Evolutionary conservation across 2,113 vertebrate species (phyloP).

Genomic region (Nothobranchius furzeri): DNA sequence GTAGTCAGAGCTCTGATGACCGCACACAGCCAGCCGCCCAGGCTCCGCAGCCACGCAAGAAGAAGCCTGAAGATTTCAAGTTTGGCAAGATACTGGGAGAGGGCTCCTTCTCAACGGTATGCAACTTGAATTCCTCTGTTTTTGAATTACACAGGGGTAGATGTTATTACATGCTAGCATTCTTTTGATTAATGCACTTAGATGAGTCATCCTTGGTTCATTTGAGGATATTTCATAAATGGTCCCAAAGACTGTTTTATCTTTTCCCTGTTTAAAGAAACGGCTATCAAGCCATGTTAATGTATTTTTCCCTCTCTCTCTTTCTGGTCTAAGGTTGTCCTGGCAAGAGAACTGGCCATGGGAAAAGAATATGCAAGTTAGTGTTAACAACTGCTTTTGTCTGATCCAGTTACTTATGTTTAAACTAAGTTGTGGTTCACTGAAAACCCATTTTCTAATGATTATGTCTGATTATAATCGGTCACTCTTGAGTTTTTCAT

Average conservation of each 20-base stretch:
- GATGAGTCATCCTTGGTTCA: constrained; percentile 56
- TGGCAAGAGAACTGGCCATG: constrained; percentile 92
- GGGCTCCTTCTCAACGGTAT: constrained; percentile 97
- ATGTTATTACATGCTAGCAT: constrained; percentile 66
- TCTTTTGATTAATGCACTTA: constrained; percentile 62
- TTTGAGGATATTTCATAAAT: constrained; percentile 39
- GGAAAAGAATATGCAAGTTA: constrained; percentile 98
- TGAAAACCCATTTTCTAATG: no score
- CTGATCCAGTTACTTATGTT: neutral
- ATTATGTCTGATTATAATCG: no score
- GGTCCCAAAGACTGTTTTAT: constrained; percentile 2
- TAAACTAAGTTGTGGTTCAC: no score
- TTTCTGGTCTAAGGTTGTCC: constrained; percentile 85
- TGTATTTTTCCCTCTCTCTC: neutral
- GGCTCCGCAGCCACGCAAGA: constrained; percentile 90
- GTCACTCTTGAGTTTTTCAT: no score
- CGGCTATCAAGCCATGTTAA: constrained; percentile 11
- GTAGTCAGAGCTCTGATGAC: constrained; percentile 77
- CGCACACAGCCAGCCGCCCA: constrained; percentile 71
- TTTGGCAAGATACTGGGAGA: constrained; percentile 98
- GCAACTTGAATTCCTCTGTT: constrained; percentile 63
- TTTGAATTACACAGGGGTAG: constrained; percentile 43
- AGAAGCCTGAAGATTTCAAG: constrained; percentile 95
- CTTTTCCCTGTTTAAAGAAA: constrained; percentile 21
- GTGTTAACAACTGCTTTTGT: constrained; percentile 57